Evolutionary conservation across 2,113 vertebrate genomes (phyloP), one percentile per base, ranked within the genome.

Genomic region (Excalfactoria chinensis): DNA sequence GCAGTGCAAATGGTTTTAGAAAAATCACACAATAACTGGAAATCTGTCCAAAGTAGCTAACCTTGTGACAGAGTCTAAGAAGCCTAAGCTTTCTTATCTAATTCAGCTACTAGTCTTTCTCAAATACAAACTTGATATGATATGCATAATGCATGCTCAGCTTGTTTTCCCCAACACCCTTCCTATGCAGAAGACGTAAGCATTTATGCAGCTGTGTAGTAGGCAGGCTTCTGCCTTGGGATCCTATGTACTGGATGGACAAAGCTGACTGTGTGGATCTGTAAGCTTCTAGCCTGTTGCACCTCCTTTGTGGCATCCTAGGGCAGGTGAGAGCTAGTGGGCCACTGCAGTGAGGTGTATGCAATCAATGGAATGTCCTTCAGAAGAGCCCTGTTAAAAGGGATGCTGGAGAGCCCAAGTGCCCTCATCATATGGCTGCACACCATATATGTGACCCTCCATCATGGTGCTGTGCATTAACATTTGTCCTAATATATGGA

Each of bases 41-140:
- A 55, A 16, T 23, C 3, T 72, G 77, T 79, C 70, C 41, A 21
- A 32, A 86, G 55, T 11, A 59, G 13, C 40, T 90, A 34, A 44
- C 53, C 35, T 30, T n/a, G 51, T 60, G 37, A 21, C 25, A 22
- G 3, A 75, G 16, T 16, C 46, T 48, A 71, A 64, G 44, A 59
- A 76, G 20, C 5, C 8, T 37, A 59, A 74, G 55, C 34, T 73
- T 66, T 11, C 16, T 30, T 34, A 30, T 34, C 35, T 46, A 56
- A 26, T 22, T 13, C 34, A 81, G n/a, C 68, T 71, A 3, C 43
- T 56, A 51, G 40, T 25, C 51, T 64, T 67, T 35, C 60, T 86
- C 46, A 86, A 6, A 37, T 8, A 4, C 19, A 14, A 30, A 37
- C 26, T 7, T 13, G 6, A 2, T 0, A 0, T 21, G 17, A 26